Percentiles rank a stretch among this genome's conserved stretches.
Conservation (phyloP, 2,797 vertebrate species). For the Crax fasciolata region DNA sequence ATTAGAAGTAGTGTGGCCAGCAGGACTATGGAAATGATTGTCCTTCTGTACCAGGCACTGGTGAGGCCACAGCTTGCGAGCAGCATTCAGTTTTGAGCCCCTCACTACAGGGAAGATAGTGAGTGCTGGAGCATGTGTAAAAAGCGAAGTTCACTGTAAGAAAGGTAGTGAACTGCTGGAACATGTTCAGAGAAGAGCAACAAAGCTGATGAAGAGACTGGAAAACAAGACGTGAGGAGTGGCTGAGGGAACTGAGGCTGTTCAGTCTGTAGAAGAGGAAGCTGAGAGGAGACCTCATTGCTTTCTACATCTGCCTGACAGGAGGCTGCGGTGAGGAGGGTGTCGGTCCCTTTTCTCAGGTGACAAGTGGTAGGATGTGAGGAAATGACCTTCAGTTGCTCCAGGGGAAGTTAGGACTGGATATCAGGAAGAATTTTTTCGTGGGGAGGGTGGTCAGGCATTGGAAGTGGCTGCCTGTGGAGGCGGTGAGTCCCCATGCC, state of each 20-base stretch:
- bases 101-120: neutral
- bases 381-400: neutral
- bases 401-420: neutral
- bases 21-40: neutral
- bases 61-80: neutral
- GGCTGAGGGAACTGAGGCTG: neutral
- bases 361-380: neutral
- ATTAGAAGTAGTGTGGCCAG: neutral
- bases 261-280: neutral
- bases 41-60: neutral
- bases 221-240: neutral
- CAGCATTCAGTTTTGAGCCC: neutral
- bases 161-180: neutral
- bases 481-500: neutral
- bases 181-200: neutral
- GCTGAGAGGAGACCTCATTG: neutral
- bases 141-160: too few species aligned
- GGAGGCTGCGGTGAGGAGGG: neutral
- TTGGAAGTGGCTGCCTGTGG: neutral
- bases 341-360: neutral
- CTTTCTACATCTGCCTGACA: neutral
- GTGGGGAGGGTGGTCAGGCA: neutral
- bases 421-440: neutral
- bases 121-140: too few species aligned
- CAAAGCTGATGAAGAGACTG: neutral